These are phyloP conservation scores for Eptatretus burgeri DNA, from an alignment of 2,113 vertebrate species.

Conservation along the genomic window DNA sequence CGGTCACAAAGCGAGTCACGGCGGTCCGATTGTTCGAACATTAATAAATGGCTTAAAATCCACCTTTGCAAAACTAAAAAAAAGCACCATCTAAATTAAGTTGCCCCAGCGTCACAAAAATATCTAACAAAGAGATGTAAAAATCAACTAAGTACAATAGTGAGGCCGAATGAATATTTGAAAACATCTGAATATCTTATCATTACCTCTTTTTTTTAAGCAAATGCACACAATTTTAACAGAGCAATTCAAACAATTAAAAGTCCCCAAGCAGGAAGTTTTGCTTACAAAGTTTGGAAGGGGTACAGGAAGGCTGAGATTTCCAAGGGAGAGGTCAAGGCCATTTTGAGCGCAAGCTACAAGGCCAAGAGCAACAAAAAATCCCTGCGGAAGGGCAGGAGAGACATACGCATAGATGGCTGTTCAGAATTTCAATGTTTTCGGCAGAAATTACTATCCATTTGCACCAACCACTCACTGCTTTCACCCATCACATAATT, in stretches of 20 bases:
- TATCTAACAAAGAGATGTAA: too few relatives aligned
- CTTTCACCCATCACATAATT: too few relatives aligned
- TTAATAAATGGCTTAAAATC: too few relatives aligned
- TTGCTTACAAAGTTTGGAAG: conserved; percentile 78
- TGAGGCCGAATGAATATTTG: too few relatives aligned
- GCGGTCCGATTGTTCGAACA: too few relatives aligned
- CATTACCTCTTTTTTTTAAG: not conserved
- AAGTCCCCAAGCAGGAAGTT: not conserved
- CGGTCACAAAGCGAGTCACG: too few relatives aligned
- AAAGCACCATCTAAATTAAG: not conserved
- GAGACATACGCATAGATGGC: too few relatives aligned
- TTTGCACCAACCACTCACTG: too few relatives aligned
- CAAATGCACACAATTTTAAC: not conserved
- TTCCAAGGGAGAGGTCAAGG: conserved; percentile 56
- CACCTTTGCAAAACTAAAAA: not conserved
- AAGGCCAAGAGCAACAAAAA: conserved; percentile 61
- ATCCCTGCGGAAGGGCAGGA: conserved; percentile 29
- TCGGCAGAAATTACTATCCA: too few relatives aligned
- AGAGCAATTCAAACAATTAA: not conserved
- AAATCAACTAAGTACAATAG: too few relatives aligned
- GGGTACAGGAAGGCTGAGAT: conserved; percentile 45
- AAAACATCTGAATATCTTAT: not conserved
- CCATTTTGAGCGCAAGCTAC: conserved; percentile 94
- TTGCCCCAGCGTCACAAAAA: too few relatives aligned
- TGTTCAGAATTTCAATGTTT: too few relatives aligned